Conservation (phyloP, 1,140 invertebrate genomes). For the Oscheius sp. region DNA sequence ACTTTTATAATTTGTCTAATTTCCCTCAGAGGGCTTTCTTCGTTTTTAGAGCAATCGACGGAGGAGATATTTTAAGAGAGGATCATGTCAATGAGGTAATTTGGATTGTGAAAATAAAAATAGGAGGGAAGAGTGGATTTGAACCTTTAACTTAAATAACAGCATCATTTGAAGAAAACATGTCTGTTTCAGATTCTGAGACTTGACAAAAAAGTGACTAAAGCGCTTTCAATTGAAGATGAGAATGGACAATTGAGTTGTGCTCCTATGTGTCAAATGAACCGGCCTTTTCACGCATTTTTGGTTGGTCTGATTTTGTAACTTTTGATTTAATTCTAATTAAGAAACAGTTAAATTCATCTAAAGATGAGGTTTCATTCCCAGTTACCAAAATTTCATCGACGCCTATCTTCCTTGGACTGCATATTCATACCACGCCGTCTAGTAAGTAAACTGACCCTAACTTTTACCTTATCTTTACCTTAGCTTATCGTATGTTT, state of each 20-base stretch:
- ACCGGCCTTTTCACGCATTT: slow-evolving; percentile 53
- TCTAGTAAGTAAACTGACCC: slow-evolving; percentile 12
- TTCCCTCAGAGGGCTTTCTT: slow-evolving; percentile 21
- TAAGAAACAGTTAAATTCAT: slow-evolving; percentile 24
- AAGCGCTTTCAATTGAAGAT: neutral
- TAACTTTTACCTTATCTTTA: neutral
- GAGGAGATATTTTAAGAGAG: slow-evolving; percentile 6
- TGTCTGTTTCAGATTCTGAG: slow-evolving; percentile 1
- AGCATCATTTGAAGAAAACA: neutral
- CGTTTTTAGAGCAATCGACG: neutral
- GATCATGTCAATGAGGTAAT: slow-evolving; percentile 5
- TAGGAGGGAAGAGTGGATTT: neutral
- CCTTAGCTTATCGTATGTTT: neutral
- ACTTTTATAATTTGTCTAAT: slow-evolving; percentile 13
- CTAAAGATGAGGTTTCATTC: slow-evolving; percentile 44
- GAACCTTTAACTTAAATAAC: neutral
- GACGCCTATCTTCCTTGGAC: slow-evolving; percentile 48
- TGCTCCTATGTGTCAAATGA: slow-evolving; percentile 53
- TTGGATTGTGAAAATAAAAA: neutral
- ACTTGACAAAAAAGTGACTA: neutral
- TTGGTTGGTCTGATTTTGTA: slow-evolving; percentile 36
- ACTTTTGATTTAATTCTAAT: slow-evolving; percentile 9
- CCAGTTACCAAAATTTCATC: slow-evolving; percentile 42
- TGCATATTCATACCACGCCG: slow-evolving; percentile 51
- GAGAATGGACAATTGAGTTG: slow-evolving; percentile 27